Evolutionary conservation across 2,797 vertebrate species (phyloP).

Genomic region (Acanthopagrus latus): DNA sequence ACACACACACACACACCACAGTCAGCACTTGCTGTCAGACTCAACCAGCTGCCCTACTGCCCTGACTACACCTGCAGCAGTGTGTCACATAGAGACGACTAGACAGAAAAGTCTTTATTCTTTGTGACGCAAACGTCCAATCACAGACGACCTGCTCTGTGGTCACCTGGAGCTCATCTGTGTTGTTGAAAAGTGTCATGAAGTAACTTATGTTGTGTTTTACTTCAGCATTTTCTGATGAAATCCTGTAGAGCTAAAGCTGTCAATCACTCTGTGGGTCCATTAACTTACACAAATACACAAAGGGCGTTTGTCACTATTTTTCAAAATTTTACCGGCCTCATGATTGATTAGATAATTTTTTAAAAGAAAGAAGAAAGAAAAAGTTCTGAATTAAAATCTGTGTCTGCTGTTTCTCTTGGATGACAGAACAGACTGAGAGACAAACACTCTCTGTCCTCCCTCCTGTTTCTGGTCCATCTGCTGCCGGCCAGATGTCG

Average conservation of each 20-base stretch:
- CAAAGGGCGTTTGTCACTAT: background rate
- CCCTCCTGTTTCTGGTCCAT: constrained; percentile 26
- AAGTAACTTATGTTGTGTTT: too few species aligned
- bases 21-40: constrained; percentile 49
- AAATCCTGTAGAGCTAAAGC: background rate
- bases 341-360: background rate
- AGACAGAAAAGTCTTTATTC: constrained; percentile 52
- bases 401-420: background rate
- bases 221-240: background rate
- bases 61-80: constrained; percentile 60
- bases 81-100: background rate
- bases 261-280: too few species aligned
- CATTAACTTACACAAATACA: background rate
- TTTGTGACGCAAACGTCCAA: background rate
- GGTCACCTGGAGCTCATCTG: background rate
- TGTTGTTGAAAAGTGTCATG: background rate
- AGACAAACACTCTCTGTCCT: background rate
- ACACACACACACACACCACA: constrained; percentile 28
- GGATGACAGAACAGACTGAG: background rate
- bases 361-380: too few species aligned
- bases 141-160: background rate
- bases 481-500: constrained; percentile 57
- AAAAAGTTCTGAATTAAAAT: too few species aligned
- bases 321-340: background rate
- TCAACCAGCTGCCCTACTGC: constrained; percentile 63